Evolutionary conservation across 2,113 vertebrate species (phyloP).

Genomic region (Ovibos moschatus): DNA sequence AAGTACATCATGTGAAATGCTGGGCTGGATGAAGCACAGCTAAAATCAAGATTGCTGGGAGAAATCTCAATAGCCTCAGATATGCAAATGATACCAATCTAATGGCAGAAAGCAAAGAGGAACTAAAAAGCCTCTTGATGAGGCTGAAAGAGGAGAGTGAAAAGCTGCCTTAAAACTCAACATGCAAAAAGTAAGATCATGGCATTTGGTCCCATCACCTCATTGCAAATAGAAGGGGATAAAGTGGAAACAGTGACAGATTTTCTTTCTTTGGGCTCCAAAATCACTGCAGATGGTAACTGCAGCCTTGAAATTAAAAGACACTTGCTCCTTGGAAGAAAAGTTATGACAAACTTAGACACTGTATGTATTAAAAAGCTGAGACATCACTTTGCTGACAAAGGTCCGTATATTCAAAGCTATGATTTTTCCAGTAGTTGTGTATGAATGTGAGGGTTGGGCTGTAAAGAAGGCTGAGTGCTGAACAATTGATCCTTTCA

Average conservation of each 20-base stretch:
- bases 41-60: neutral
- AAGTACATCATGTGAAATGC: neutral
- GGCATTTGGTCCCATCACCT: neutral
- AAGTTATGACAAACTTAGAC: neutral
- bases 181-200: neutral
- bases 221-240: neutral
- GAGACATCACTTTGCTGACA: neutral
- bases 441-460: neutral
- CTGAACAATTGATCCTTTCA: neutral
- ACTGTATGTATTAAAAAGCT: neutral
- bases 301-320: neutral
- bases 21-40: neutral
- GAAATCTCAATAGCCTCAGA: neutral
- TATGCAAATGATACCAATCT: neutral
- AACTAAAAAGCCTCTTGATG: neutral
- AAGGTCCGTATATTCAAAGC: neutral
- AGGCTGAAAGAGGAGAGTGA: neutral
- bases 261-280: neutral
- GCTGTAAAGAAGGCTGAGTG: neutral
- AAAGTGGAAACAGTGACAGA: neutral
- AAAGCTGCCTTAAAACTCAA: neutral
- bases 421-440: neutral
- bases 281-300: neutral
- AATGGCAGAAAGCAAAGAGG: neutral
- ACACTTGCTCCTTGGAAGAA: neutral